Conservation (phyloP, 1,140 invertebrate species). For the Octopus sinensis region DNA sequence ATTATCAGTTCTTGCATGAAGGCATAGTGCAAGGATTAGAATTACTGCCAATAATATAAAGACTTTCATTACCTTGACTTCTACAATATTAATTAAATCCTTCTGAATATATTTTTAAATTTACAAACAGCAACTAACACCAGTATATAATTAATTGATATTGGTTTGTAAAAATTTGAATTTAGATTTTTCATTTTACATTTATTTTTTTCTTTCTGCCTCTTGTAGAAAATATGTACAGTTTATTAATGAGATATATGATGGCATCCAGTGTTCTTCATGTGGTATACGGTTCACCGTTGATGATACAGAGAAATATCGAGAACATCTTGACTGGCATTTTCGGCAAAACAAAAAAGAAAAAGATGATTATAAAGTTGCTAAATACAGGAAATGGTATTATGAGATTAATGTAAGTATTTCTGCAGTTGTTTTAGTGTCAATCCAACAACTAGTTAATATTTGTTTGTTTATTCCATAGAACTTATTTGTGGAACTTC, state of each 20-base stretch:
- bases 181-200: not conserved
- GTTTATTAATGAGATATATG: constrained; percentile 71
- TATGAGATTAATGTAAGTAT: constrained; percentile 69
- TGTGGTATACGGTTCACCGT: constrained; percentile 87
- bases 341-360: constrained; percentile 88
- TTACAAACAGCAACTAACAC: too few relatives aligned
- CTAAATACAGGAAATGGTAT: constrained; percentile 82
- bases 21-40: too few relatives aligned
- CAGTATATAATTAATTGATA: too few relatives aligned
- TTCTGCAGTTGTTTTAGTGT: not conserved
- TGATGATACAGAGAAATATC: constrained; percentile 78
- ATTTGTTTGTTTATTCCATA: too few relatives aligned
- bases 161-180: too few relatives aligned
- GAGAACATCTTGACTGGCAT: constrained; percentile 95
- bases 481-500: too few relatives aligned
- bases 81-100: too few relatives aligned
- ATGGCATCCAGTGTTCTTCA: constrained; percentile 89
- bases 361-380: constrained; percentile 77
- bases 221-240: constrained; percentile 64
- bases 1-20: too few relatives aligned
- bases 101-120: too few relatives aligned
- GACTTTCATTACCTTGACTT: too few relatives aligned
- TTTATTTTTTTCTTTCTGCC: not conserved
- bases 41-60: too few relatives aligned
- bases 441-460: too few relatives aligned